Evolutionary conservation across 92 coral and sea anemone genomes (phyloP), one percentile per base, ranked within the genome.

Genomic region (Bergia sp.): DNA sequence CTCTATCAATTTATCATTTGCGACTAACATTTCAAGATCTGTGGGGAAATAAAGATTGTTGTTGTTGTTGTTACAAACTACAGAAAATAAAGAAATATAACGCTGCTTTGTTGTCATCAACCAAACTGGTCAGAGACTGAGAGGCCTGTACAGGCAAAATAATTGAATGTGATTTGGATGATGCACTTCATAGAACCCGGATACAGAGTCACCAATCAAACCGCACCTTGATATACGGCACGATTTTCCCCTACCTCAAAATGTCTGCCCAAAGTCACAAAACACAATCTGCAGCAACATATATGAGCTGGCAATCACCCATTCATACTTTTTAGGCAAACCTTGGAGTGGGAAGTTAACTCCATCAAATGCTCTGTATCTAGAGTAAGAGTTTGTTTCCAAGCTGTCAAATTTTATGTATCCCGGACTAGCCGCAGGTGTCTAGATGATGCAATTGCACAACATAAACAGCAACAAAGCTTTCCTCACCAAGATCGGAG

Each of bases 381-480:
- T 29, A 42, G 23, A 23, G 45, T 84, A 37, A 47, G 79, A 7
- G 47, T 71, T 47, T 29, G 61, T 3, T 66, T 53, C 42, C 9
- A 43, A 66, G 55, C 66, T 82, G 86, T 82, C 77, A 42, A 67
- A 15, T 18, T 72, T 47, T 69, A 71, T 72, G 55, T 67, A 37
- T 13, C 65, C 78, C 67, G 1, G 77, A 71, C 87, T 67, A 83
- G 23, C 36, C 9, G n/a, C 78, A 69, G 67, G 67, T 84, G 66
- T 42, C 67, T 11, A 74, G 50, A 84, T 84, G 87, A 84, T 84
- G 87, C 87, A 84, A 84, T 45, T 37, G 12, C 10, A 73, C 21
- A 84, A 47, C 87, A 72, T 44, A 84, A 84, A 84, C 87, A 84
- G 79, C 7, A 83, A 83, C 78, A 67, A 3, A 71, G n/a, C 4